Evolutionary conservation across 1,140 invertebrate genomes (phyloP).

Genomic region (Acromyrmex heyeri): DNA sequence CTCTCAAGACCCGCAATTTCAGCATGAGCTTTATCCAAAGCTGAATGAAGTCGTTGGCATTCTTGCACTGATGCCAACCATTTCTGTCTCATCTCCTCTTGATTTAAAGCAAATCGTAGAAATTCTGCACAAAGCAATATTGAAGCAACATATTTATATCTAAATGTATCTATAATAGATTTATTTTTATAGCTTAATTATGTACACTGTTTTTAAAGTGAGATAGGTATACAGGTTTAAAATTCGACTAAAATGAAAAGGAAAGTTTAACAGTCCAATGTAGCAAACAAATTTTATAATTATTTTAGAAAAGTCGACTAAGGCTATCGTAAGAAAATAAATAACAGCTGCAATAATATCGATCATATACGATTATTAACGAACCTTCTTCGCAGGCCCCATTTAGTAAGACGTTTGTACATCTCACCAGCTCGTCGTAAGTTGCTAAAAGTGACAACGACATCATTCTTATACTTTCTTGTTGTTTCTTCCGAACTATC

Average conservation of each 20-base stretch:
- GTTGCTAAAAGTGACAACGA: slow-evolving; percentile 87
- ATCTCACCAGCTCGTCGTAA: slow-evolving; percentile 90
- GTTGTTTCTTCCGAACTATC: neutral
- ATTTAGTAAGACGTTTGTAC: slow-evolving; percentile 89
- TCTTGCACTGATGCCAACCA: slow-evolving; percentile 90
- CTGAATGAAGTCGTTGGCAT: slow-evolving; percentile 89
- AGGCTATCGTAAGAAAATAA: neutral
- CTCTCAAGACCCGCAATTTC: slow-evolving; percentile 91
- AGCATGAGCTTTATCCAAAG: slow-evolving; percentile 89
- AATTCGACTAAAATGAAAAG: too few species aligned
- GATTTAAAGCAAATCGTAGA: slow-evolving; percentile 89
- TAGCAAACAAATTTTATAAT: neutral
- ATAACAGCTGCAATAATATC: slow-evolving; percentile 37
- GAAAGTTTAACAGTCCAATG: too few species aligned
- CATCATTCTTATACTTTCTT: slow-evolving; percentile 69
- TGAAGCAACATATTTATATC: neutral
- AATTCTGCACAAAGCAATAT: slow-evolving; percentile 88
- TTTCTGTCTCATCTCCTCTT: slow-evolving; percentile 91
- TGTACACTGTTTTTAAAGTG: too few species aligned
- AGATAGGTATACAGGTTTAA: too few species aligned
- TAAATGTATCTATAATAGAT: neutral
- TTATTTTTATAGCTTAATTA: too few species aligned
- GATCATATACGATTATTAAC: slow-evolving; percentile 60
- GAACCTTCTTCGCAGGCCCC: slow-evolving; percentile 90
- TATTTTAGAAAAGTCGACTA: neutral